phyloP scores from a whole-genome alignment of 1,140 invertebrate genomes.

The Stegodyphus mimosarum region DNA sequence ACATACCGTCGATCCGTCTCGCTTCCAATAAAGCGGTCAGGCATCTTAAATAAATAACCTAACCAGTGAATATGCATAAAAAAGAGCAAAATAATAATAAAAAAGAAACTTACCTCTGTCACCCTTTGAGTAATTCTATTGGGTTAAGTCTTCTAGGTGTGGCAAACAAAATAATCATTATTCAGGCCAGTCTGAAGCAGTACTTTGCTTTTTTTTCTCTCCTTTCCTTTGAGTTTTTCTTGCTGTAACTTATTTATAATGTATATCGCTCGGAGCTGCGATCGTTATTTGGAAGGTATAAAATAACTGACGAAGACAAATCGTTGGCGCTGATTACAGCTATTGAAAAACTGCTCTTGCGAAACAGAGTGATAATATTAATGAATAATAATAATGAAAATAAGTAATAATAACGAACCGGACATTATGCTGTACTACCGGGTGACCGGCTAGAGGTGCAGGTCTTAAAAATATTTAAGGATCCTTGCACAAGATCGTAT shows the following conservation, averaged over 20 bases:
- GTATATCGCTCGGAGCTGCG: constrained; percentile 9
- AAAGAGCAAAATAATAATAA: neutral
- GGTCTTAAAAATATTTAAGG: too few species aligned
- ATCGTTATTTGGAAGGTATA: constrained; percentile 10
- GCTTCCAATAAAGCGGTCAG: constrained; percentile 34
- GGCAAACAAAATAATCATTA: constrained; percentile 52
- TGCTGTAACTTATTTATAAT: constrained; percentile 20
- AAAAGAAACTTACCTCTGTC: neutral
- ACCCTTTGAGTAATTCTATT: constrained; percentile 50
- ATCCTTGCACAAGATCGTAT: too few species aligned
- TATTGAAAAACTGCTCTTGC: constrained; percentile 13
- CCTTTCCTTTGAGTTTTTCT: neutral
- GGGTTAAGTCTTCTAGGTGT: constrained; percentile 45
- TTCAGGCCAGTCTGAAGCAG: constrained; percentile 28
- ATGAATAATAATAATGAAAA: constrained; percentile 22
- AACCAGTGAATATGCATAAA: constrained; percentile 1
- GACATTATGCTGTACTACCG: too few species aligned
- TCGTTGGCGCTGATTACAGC: constrained; percentile 34
- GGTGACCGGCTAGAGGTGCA: too few species aligned
- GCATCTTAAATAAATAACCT: constrained; percentile 33
- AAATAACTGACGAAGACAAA: constrained; percentile 53
- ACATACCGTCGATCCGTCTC: too few species aligned
- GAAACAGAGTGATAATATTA: constrained; percentile 39
- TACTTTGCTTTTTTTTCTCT: neutral
- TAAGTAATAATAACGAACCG: neutral